A percentile compares a stretch with the other conserved stretches of the same genome.
Evolutionary conservation across 2,113 vertebrate genomes (phyloP).

Genomic region (Ciconia maguari): DNA sequence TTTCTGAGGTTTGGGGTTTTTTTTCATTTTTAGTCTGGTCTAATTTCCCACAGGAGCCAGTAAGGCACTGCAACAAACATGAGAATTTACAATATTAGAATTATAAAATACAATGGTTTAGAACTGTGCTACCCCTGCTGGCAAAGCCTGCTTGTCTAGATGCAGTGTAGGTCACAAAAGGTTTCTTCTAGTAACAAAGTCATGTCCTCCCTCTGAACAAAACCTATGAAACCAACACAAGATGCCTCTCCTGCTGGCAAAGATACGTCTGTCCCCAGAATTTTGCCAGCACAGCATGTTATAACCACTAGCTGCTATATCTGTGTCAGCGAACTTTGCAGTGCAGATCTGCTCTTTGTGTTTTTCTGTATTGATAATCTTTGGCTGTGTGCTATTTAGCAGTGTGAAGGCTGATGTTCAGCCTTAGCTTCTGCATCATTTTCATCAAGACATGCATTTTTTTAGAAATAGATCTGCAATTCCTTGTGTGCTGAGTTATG

Average conservation of each 20-base stretch:
- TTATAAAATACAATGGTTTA: not conserved
- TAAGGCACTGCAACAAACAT: not conserved
- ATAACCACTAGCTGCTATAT: not conserved
- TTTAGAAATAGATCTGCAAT: not conserved
- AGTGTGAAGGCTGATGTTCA: not conserved
- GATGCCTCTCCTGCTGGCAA: not conserved
- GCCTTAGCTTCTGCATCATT: not conserved
- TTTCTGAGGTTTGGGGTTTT: not conserved
- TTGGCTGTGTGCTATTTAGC: not conserved
- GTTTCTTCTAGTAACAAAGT: not conserved
- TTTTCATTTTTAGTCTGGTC: not conserved
- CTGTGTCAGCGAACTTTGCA: not conserved
- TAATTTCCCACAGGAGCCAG: not conserved
- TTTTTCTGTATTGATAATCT: not conserved
- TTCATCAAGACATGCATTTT: not conserved
- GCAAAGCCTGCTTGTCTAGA: not conserved
- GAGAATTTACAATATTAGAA: not conserved
- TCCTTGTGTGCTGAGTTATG: not conserved
- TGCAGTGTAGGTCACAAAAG: not conserved
- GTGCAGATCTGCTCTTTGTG: not conserved
- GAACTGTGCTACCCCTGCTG: not conserved
- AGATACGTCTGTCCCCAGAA: rapidly evolving
- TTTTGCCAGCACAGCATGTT: not conserved
- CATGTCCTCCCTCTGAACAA: not conserved
- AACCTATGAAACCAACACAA: not conserved